A percentile compares a stretch with the other conserved stretches of the same genome.
Evolutionary conservation across 2,797 vertebrate species (phyloP).

Genomic region (Trachops cirrhosus): DNA sequence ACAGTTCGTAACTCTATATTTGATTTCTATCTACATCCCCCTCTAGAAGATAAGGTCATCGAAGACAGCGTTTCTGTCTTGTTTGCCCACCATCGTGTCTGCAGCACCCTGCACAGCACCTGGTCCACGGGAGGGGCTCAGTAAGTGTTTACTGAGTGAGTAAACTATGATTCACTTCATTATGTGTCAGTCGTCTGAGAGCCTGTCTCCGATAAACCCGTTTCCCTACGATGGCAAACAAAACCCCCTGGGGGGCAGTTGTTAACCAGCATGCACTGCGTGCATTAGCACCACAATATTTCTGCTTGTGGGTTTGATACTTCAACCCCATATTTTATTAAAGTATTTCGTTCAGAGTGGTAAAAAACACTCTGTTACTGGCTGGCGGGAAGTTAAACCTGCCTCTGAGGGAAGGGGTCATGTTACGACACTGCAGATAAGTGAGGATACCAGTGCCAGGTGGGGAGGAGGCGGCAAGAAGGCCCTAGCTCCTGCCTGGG

Average conservation of each 20-base stretch:
- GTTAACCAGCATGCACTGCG: not conserved
- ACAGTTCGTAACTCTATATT: conserved; percentile 53
- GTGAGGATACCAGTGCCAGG: not conserved
- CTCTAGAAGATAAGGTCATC: not conserved
- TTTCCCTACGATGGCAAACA: not conserved
- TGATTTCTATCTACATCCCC: conserved; percentile 39
- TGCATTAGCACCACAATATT: not conserved
- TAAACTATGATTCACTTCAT: conserved; percentile 2
- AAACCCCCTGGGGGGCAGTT: not conserved
- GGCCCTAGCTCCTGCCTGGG: not conserved
- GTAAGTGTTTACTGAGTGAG: not conserved
- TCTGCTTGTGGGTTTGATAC: not conserved
- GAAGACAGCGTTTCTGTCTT: not conserved
- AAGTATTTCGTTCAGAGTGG: conserved; percentile 46
- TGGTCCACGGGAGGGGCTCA: not conserved
- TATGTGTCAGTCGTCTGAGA: not conserved
- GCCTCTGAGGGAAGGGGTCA: conserved; percentile 36
- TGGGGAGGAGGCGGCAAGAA: not conserved
- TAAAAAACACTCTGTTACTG: conserved; percentile 45
- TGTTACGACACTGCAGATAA: conserved; percentile 35
- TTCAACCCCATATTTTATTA: conserved; percentile 46
- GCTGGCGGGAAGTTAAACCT: conserved; percentile 24
- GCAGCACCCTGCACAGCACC: not conserved
- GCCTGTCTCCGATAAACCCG: not conserved
- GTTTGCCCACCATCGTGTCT: not conserved